A percentile compares a stretch with the other conserved stretches of the same genome.
These are phyloP conservation scores for Drosophila conformis DNA, from an alignment of 2,888 invertebrate species.

Conservation along the genomic window DNA sequence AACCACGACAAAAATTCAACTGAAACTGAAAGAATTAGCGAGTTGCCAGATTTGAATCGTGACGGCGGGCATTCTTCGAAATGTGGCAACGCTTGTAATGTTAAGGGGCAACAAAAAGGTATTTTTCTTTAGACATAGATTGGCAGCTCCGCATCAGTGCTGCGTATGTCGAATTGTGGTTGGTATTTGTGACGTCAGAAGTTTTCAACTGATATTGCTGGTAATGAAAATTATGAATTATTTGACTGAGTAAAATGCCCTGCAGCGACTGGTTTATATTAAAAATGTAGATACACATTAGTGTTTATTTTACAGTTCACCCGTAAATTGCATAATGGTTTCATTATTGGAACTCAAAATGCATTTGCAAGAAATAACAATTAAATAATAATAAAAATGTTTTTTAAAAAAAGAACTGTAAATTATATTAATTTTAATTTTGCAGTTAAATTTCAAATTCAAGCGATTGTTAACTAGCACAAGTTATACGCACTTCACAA, in stretches of 20 bases:
- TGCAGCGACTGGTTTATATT: neutral
- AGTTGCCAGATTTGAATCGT: constrained; percentile 55
- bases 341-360: neutral
- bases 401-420: neutral
- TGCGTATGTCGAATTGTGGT: neutral
- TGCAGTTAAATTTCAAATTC: neutral
- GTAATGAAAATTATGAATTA: neutral
- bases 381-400: neutral
- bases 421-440: neutral
- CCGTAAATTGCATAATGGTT: neutral
- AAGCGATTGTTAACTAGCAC: neutral
- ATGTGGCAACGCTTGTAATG: constrained; percentile 27
- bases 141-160: constrained; percentile 25
- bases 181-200: constrained; percentile 22
- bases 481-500: neutral
- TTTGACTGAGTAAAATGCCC: neutral
- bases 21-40: constrained; percentile 57
- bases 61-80: constrained; percentile 15
- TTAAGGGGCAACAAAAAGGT: constrained; percentile 5
- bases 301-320: neutral
- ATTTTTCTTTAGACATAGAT: neutral
- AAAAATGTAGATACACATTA: neutral
- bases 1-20: constrained; percentile 60
- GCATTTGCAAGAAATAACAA: neutral
- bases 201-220: neutral